Base-by-base conservation (phyloP, 2,888 invertebrate genomes). In the Dryocosmus kuriphilus region DNA sequence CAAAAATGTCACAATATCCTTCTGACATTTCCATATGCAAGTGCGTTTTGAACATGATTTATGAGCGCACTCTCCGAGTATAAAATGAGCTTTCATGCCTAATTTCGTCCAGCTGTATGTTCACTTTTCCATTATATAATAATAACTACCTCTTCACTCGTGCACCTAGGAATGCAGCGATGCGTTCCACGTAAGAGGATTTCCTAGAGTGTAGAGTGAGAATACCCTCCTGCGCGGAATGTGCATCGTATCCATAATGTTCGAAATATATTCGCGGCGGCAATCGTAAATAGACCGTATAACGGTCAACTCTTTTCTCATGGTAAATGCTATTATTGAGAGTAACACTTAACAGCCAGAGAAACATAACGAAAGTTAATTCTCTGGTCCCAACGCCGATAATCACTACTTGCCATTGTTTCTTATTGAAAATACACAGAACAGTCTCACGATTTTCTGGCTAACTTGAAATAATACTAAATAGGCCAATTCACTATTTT, bases 301-400 rank as follows among this genome's bases (percentile, higher is more conserved):
- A 77, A 75, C 79, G 76, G 62, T 55, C 77, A 74, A 74, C 71
- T 27, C 22, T 71, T 38, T 38, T 51, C 55, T 24, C 41, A 75
- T 78, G 76, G 75, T 22, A 22, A 65, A 41, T 65, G 77, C 74
- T 77, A 81, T 79, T 81, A 79, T 78, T 77, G 75, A 74, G 77
- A 76, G 77, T 78, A 81, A 80, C 77, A 80, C 74, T 74, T 76
- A 81, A 80, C 74, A 80, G 78, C 77, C 80, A 78, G 76, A 77
- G 78, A 76, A 81, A 81, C 41, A 71, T 79, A 57, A 27, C n/a
- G n/a, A 71, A 71, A 46, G 24, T 65, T 41, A 6, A 11, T 14
- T 8, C 24, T 65, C 24, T 14, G 55, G 55, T 22, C 38, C 41
- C 22, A n/a, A 65, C 24, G 16, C 60, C 24, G 27, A 71, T 71